Base-by-base conservation (phyloP, 2,797 vertebrate species). In the Enteromius argenteus region DNA sequence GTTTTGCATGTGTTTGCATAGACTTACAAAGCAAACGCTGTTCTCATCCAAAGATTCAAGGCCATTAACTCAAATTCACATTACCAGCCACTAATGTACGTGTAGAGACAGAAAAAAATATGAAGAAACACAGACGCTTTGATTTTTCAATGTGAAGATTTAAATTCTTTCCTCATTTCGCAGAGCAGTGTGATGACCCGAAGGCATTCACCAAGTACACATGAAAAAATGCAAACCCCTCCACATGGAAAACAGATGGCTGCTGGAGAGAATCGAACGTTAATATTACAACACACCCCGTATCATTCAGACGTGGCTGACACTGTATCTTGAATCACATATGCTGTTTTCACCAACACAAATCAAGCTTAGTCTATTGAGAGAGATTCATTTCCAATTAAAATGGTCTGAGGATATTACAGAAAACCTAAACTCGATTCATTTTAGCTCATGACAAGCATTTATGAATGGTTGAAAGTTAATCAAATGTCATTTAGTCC, bases 191-290 rank as follows among this genome's bases (percentile, higher is more conserved):
- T 56, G 44, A 86, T 49, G 60, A 77, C 51, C 73, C 69, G 23
- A 79, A 86, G 79, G 81, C 84, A 89, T 89, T 88, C 79, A 80
- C 35, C 87, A 88, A 79, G 79, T 58, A 87, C 81, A 83, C 76
- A 80, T 73, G 73, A 86, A 86, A 89, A 87, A 56, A 85, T 58
- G 51, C 85, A 85, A 84, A 77, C 62, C 69, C 39, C 35, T 51
- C 69, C 53, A 83, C 72, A 85, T 5, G 75, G 64, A 58, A 82
- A 27, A 42, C 80, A 79, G 56, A 85, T 51, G 69, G 74, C 49
- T 81, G 51, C 83, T 69, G 74, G 51, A 78, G 8, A 69, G 74
- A 84, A 68, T 15, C 30, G 14, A 84, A 68, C 2, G 15, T 64
- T 23, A 46, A 58, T 83, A 67, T 46, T 60, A 69, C 60, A 42